A percentile compares a stretch with the other conserved stretches of the same genome.
phyloP scores from a whole-genome alignment of 2,113 vertebrate species.

The Corythoichthys haematopterus region DNA sequence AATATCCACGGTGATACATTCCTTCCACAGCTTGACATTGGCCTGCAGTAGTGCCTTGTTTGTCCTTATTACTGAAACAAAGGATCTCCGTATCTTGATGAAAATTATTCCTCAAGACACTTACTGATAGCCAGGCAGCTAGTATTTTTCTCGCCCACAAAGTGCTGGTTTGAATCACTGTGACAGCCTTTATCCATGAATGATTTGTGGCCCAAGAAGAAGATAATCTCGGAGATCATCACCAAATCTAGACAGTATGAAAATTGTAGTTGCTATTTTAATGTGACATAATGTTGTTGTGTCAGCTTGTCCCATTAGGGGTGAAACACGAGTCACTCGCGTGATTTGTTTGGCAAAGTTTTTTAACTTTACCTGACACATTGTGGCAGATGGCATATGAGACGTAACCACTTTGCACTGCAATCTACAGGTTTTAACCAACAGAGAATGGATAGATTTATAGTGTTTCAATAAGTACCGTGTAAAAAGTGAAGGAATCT shows the following conservation, averaged over 20 bases:
- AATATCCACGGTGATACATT: neutral
- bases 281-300: too few relatives aligned
- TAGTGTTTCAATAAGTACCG: too few relatives aligned
- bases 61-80: neutral
- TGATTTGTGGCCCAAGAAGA: neutral
- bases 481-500: too few relatives aligned
- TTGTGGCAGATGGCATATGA: too few relatives aligned
- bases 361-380: too few relatives aligned
- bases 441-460: too few relatives aligned
- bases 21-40: constrained; percentile 1
- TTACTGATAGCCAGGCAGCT: neutral
- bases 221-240: neutral
- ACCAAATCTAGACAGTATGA: neutral
- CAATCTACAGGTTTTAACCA: too few relatives aligned
- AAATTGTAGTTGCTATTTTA: neutral
- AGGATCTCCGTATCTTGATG: neutral
- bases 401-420: too few relatives aligned
- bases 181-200: neutral
- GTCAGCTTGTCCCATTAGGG: too few relatives aligned
- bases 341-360: too few relatives aligned
- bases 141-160: neutral
- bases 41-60: neutral
- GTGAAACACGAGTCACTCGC: too few relatives aligned
- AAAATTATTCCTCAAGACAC: neutral
- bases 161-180: neutral